Conservation (phyloP, 1,140 invertebrate genomes). For the Calosoma granatense region DNA sequence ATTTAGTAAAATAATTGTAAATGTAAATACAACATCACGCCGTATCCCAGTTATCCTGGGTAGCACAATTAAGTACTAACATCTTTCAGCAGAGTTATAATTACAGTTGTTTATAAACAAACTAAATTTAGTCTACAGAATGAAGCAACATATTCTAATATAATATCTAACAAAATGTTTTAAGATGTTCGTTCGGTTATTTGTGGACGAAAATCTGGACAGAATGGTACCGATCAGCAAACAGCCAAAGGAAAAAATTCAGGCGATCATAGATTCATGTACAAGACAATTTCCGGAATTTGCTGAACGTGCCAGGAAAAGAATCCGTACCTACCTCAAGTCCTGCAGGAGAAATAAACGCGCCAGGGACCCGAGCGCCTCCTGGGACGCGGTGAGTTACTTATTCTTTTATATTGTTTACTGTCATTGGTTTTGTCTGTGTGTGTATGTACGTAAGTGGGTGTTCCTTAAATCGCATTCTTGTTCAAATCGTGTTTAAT, state of each 20-base stretch:
- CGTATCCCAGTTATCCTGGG: no score
- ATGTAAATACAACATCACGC: no score
- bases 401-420: conserved; percentile 32
- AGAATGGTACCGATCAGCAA: conserved; percentile 94
- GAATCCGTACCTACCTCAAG: conserved; percentile 92
- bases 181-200: conserved; percentile 95
- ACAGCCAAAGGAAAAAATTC: conserved; percentile 96
- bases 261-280: conserved; percentile 95
- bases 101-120: no score
- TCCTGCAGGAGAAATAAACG: conserved; percentile 90
- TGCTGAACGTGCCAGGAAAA: conserved; percentile 83
- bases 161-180: no score
- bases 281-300: conserved; percentile 95
- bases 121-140: no score
- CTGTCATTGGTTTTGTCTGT: conserved; percentile 15
- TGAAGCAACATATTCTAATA: no score
- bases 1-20: no score
- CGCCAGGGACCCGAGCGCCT: conserved; percentile 57
- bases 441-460: neutral
- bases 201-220: conserved; percentile 95
- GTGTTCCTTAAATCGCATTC: neutral
- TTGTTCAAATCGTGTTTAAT: neutral
- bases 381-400: conserved; percentile 62
- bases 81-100: no score
- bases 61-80: no score